A percentile compares a stretch with the other conserved stretches of the same genome.
Evolutionary conservation across 2,797 vertebrate species (phyloP).

Genomic region (Hylomyscus alleni): DNA sequence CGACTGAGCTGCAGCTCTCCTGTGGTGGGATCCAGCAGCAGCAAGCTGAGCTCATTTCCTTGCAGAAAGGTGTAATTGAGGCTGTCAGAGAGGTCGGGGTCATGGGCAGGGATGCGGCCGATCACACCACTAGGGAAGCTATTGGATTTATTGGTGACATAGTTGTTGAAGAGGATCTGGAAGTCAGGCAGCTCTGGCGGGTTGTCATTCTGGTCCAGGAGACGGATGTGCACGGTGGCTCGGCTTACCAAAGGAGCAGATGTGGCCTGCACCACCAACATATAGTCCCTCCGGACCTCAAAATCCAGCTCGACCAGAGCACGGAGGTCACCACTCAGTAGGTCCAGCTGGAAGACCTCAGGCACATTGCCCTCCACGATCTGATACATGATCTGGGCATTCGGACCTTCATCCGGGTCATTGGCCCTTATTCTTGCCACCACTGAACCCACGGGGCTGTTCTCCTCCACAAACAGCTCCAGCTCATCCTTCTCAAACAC

Average conservation of each 20-base stretch:
- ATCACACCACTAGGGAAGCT: conserved; percentile 98
- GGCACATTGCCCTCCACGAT: conserved; percentile 98
- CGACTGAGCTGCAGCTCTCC: conserved; percentile 96
- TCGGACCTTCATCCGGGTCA: conserved; percentile 97
- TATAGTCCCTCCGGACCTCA: conserved; percentile 94
- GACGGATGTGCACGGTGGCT: conserved; percentile 95
- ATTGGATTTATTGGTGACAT: conserved; percentile 98
- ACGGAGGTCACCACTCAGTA: conserved; percentile 96
- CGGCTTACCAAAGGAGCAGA: conserved; percentile 98
- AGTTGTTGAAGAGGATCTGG: conserved; percentile 99
- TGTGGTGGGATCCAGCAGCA: conserved; percentile 94
- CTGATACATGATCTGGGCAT: conserved; percentile 99
- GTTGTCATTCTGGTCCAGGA: conserved; percentile 97
- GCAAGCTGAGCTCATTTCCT: conserved; percentile 96
- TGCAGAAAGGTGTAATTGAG: conserved; percentile 95
- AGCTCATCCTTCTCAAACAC: conserved; percentile 97
- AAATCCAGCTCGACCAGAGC: conserved; percentile 97
- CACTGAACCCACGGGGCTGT: conserved; percentile 95
- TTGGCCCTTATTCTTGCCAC: conserved; percentile 94
- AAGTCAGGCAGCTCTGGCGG: conserved; percentile 94
- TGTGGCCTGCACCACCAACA: conserved; percentile 98
- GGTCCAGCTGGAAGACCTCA: conserved; percentile 97
- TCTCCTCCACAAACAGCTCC: conserved; percentile 95
- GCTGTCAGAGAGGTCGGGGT: conserved; percentile 97
- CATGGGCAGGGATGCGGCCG: conserved; percentile 96